Base-by-base conservation (phyloP, 2,888 invertebrate species). In the Eupithecia inturbata region DNA sequence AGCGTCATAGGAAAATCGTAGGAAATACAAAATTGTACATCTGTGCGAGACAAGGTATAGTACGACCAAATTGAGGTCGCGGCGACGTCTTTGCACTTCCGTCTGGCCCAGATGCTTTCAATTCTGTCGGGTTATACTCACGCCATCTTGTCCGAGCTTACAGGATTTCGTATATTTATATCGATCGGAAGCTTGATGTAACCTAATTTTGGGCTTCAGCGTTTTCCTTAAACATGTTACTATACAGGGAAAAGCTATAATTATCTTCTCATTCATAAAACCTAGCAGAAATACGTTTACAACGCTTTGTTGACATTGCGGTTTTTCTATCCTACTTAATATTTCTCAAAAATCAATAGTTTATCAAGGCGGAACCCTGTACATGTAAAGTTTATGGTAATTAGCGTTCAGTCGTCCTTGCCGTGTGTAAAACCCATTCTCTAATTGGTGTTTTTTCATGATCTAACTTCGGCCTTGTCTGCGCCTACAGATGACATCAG, bases 91-190 rank as follows among this genome's bases (percentile, higher is more conserved):
- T 81, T 85, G 87, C 83, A 85, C 83, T 88, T 88, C 87, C 85
- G 85, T 82, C 81, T 76, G 82, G 77, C 87, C 86, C 87, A 83
- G 82, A 79, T 80, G 83, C 80, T 84, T 85, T 80, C 31, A 49
- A 89, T 85, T 92, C 71, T 77, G 88, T 73, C 82, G 90, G 86
- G 84, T 91, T 91, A 83, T 87, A 89, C 86, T 92, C 92, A 90
- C 93, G 94, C 94, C 94, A 94, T 94, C 91, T 93, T 94, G 93
- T 92, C 85, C 82, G 90, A 92, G 91, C 91, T 92, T 93, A 91
- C 90, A 92, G 92, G 90, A 91, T 91, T 91, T 90, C 82, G 87
- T 91, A 88, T 88, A 92, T 88, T 91, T 92, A 91, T 92, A 93
- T 93, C 90, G 93, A 93, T 93, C 92, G 88, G 86, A 89, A 90